A percentile compares a stretch with the other conserved stretches of the same genome.
These are phyloP conservation scores for Andrena minutula DNA, from an alignment of 2,888 invertebrate species.

Conservation along the genomic window DNA sequence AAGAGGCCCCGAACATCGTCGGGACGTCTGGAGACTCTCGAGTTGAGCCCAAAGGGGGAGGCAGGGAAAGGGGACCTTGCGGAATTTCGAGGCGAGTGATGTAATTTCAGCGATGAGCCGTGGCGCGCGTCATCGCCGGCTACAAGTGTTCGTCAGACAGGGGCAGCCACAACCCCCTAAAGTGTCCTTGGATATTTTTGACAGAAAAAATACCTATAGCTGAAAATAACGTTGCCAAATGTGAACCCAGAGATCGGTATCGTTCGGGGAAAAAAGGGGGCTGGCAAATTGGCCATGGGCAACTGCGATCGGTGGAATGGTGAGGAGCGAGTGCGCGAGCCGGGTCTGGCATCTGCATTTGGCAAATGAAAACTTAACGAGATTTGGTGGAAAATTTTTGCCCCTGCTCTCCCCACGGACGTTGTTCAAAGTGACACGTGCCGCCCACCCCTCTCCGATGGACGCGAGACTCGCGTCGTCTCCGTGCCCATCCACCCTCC, in stretches of 20 bases:
- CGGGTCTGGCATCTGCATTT: constrained; percentile 71
- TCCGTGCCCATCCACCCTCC: constrained; percentile 16
- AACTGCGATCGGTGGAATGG: constrained; percentile 46
- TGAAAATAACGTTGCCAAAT: too few species aligned
- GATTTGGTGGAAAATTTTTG: constrained; percentile 75
- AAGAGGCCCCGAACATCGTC: constrained; percentile 30
- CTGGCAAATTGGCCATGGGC: constrained; percentile 48
- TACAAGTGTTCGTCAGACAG: constrained; percentile 50
- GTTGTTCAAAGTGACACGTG: constrained; percentile 75
- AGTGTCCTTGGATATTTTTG: constrained; percentile 21
- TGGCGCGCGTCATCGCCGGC: constrained; percentile 32
- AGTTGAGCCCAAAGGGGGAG: neutral
- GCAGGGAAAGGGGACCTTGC: constrained; percentile 35
- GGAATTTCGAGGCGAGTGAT: constrained; percentile 65
- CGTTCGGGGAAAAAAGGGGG: constrained; percentile 9
- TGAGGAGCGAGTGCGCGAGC: constrained; percentile 53
- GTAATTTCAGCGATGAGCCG: constrained; percentile 58
- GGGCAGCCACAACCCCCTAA: constrained; percentile 4
- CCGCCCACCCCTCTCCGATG: constrained; percentile 37
- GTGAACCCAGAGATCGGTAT: constrained; percentile 29
- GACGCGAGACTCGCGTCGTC: constrained; percentile 8
- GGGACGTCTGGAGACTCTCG: constrained; percentile 42
- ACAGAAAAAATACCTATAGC: too few species aligned
- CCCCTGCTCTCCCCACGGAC: constrained; percentile 53
- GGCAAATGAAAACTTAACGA: constrained; percentile 82